Conservation (phyloP, 30 jellyfish, hydroid and myxozoan species). For the Morbakka virulenta region DNA sequence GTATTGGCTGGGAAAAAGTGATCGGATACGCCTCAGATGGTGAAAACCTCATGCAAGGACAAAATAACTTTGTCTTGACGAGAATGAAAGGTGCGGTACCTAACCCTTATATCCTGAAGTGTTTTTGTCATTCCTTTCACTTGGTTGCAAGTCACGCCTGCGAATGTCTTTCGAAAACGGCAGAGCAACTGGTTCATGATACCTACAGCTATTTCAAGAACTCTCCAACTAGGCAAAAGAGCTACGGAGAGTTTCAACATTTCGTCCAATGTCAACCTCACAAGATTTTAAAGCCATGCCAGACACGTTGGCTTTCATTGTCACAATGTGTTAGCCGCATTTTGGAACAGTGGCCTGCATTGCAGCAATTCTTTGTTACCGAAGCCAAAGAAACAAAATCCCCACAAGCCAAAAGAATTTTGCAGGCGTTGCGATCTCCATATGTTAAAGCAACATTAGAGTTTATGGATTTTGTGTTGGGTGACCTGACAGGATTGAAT, state of each 20-base stretch:
- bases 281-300: conserved; percentile 22
- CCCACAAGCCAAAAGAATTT: too few relatives aligned
- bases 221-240: conserved; percentile 16
- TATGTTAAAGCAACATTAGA: too few relatives aligned
- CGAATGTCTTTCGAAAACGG: conserved; percentile 17
- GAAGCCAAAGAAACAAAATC: too few relatives aligned
- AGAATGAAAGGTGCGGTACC: conserved; percentile 14
- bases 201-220: conserved; percentile 27
- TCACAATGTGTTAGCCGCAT: conserved; percentile 18
- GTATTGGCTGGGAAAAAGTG: conserved; percentile 18
- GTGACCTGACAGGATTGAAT: too few relatives aligned
- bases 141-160: conserved; percentile 40
- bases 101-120: too few relatives aligned
- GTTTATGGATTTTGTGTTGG: too few relatives aligned
- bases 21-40: conserved; percentile 53
- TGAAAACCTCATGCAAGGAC: conserved; percentile 26
- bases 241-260: conserved; percentile 30
- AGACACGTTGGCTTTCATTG: conserved; percentile 40
- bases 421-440: too few relatives aligned
- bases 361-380: too few relatives aligned
- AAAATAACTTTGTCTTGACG: conserved; percentile 19
- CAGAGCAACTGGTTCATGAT: conserved; percentile 42
- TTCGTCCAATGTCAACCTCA: conserved; percentile 32
- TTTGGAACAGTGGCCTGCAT: conserved; percentile 34
- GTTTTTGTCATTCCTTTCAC: conserved; percentile 44